Conservation (phyloP, 1,140 invertebrate genomes). For the Eulimnadia texana region DNA sequence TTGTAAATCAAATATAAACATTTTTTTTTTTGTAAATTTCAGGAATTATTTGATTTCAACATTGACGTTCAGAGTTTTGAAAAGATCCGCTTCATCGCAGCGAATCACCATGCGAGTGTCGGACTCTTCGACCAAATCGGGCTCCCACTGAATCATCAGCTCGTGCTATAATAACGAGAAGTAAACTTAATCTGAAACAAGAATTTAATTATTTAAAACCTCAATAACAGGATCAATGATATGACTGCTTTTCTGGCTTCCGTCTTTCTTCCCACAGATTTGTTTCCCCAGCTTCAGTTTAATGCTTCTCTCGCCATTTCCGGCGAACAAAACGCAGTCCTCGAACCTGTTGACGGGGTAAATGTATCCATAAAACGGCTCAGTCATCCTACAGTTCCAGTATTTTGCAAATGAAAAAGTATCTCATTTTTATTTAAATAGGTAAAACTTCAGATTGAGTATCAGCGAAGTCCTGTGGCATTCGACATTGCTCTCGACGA, state of each 20-base stretch:
- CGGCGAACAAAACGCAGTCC: conserved; percentile 20
- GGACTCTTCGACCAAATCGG: conserved; percentile 20
- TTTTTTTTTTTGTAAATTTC: neutral
- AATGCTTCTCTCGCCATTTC: conserved; percentile 16
- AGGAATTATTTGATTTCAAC: neutral
- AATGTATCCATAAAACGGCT: conserved; percentile 21
- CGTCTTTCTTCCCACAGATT: conserved; percentile 15
- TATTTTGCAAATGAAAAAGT: neutral
- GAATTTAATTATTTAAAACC: neutral
- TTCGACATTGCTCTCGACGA: conserved; percentile 16
- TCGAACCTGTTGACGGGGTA: conserved; percentile 20
- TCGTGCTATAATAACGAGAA: conserved; percentile 18
- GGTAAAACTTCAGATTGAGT: conserved; percentile 17
- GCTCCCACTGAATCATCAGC: conserved; percentile 23
- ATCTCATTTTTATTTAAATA: neutral
- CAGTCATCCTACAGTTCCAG: conserved; percentile 18
- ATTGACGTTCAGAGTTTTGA: conserved; percentile 19
- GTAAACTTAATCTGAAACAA: neutral
- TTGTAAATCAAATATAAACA: neutral
- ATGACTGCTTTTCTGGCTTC: neutral
- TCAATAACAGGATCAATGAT: neutral
- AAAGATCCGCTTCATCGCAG: conserved; percentile 21
- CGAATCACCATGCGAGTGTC: conserved; percentile 20
- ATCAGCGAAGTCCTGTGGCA: conserved; percentile 21
- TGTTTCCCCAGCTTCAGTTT: conserved; percentile 19